A percentile compares a stretch with the other conserved stretches of the same genome.
phyloP scores from a whole-genome alignment of 2,113 vertebrate species.

The Rhadina sibilatrix region DNA sequence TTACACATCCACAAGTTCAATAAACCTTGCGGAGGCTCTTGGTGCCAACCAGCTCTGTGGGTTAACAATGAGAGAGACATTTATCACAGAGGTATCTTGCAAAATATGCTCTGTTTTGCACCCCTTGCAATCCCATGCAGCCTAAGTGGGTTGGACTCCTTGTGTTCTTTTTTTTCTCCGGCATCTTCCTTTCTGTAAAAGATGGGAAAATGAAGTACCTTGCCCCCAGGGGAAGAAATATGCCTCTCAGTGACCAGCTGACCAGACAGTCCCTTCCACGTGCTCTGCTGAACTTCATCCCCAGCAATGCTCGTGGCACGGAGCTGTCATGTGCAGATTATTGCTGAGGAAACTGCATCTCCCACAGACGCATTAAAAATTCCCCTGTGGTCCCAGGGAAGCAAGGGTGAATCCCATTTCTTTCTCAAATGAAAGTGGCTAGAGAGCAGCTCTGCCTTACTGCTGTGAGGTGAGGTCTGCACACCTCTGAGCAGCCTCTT shows the following conservation, averaged over 20 bases:
- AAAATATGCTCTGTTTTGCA: neutral
- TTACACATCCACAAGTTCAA: neutral
- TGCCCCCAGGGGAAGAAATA: neutral
- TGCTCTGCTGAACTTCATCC: neutral
- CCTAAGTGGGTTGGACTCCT: neutral
- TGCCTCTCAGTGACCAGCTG: neutral
- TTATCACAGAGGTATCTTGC: neutral
- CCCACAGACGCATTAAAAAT: accelerated
- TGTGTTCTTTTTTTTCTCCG: neutral
- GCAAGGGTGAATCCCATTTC: neutral
- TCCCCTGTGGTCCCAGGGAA: accelerated
- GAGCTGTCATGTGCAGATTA: neutral
- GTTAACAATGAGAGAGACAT: neutral
- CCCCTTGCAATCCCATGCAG: neutral
- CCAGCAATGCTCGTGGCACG: neutral
- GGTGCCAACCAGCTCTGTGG: neutral
- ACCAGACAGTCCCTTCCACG: accelerated
- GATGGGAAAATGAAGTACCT: neutral
- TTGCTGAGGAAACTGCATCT: neutral
- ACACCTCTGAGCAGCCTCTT: neutral
- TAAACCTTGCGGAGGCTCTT: neutral
- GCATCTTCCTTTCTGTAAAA: neutral
- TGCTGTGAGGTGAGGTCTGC: accelerated
- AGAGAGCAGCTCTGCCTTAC: neutral
- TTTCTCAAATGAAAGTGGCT: neutral